A percentile compares a stretch with the other conserved stretches of the same genome.
phyloP scores from a whole-genome alignment of 2,113 vertebrate genomes.

The Verasper variegatus region DNA sequence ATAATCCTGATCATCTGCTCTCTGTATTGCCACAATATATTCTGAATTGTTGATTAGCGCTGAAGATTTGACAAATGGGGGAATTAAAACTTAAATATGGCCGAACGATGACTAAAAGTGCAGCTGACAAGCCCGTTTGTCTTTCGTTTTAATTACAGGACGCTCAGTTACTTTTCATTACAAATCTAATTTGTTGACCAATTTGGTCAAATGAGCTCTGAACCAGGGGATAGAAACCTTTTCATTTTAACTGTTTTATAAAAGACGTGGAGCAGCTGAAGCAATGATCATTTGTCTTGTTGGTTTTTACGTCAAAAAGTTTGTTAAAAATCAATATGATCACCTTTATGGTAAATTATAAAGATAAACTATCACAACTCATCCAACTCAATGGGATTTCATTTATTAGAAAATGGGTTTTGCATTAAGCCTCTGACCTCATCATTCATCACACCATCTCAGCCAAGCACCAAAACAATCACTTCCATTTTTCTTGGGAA shows the following conservation, averaged over 20 bases:
- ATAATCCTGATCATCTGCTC: background rate
- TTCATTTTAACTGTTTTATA: slow-evolving; percentile 9
- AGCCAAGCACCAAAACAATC: background rate
- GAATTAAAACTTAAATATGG: slow-evolving; percentile 61
- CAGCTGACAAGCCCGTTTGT: slow-evolving; percentile 59
- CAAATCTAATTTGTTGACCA: slow-evolving; percentile 58
- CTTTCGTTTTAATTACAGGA: slow-evolving; percentile 67
- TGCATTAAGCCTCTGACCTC: background rate
- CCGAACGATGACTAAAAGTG: slow-evolving; percentile 51
- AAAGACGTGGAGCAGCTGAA: background rate
- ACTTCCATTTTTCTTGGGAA: background rate
- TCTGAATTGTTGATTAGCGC: slow-evolving; percentile 1
- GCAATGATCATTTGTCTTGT: background rate
- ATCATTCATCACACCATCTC: background rate
- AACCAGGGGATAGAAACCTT: slow-evolving; percentile 45
- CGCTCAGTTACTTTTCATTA: slow-evolving; percentile 74
- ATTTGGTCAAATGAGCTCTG: slow-evolving; percentile 51
- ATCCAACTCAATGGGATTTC: no score
- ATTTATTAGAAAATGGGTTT: no score
- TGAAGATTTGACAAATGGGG: slow-evolving; percentile 45
- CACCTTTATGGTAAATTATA: background rate
- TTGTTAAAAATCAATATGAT: background rate
- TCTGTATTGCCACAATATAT: background rate
- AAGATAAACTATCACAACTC: background rate
- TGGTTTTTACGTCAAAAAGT: slow-evolving; percentile 1